phyloP scores from a whole-genome alignment of 2,797 vertebrate genomes.

The Poliocrania exsul region DNA sequence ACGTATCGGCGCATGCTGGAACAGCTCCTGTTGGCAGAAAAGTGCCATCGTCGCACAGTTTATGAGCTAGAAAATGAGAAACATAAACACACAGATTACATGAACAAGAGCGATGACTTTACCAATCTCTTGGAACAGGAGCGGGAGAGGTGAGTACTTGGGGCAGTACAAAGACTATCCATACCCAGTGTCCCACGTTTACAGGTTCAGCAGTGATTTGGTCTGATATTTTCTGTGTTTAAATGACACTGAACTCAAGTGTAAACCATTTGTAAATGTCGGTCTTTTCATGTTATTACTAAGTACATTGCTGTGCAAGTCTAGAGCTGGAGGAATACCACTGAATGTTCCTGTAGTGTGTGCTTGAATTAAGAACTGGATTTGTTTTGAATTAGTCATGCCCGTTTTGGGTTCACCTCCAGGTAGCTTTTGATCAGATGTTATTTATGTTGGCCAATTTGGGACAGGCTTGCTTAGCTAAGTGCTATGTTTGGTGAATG shows the following conservation, averaged over 20 bases:
- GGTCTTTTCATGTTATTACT: rapidly evolving
- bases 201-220: background rate
- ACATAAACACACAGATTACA: constrained; percentile 92
- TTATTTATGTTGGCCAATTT: background rate
- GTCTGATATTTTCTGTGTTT: background rate
- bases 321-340: background rate
- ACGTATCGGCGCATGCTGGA: constrained; percentile 96
- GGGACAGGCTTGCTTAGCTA: background rate
- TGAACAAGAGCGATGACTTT: constrained; percentile 97
- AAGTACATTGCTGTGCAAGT: background rate
- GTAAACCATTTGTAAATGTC: background rate
- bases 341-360: background rate
- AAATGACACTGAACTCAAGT: background rate
- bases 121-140: constrained; percentile 97
- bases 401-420: background rate
- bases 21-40: constrained; percentile 94
- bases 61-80: constrained; percentile 92
- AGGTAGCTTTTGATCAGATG: constrained; percentile 11
- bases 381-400: background rate
- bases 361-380: background rate
- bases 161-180: background rate
- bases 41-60: constrained; percentile 93
- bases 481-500: background rate
- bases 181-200: background rate
- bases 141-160: constrained; percentile 86